Base-by-base conservation (phyloP, 2,888 invertebrate genomes). In the Acanthosepion esculentum region DNA sequence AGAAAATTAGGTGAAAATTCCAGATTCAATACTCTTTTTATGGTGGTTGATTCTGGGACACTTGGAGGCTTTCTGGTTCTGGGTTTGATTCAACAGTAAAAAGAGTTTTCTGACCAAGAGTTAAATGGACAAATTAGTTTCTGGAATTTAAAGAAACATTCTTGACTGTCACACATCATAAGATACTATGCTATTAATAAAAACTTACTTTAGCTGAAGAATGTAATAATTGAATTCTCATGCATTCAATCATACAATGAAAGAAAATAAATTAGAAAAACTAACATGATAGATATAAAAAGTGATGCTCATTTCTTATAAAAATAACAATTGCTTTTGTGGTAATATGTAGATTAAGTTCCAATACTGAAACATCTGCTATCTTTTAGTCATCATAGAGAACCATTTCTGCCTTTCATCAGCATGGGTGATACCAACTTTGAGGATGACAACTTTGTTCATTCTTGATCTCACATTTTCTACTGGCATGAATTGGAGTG, bases 1-100 rank as follows among this genome's bases (percentile, higher is more conserved):
- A 33, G 78, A 18, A n/a, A 78, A 78, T 33, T 78, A 78, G n/a
- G 78, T 78, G 78, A 33, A 78, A 78, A n/a, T 78, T 7, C 78
- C n/a, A n/a, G 78, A 78, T 78, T 78, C n/a, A 33, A 12, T 15
- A 15, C 2, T 4, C n/a, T 78, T 78, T 78, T 78, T n/a, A 78
- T 78, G 78, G 78, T 78, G 78, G n/a, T 33, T 78, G n/a, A 33
- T 78, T 78, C 78, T 78, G 78, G 78, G n/a, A 78, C 78, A 78
- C 78, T 78, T 78, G 33, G 33, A 33, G 18, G 78, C 5, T 78
- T 33, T 78, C 15, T 78, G 78, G n/a, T 78, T 78, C n/a, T 12
- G 78, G n/a, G 78, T 78, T 78, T 78, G n/a, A 78, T 5, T 78
- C 78, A 78, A n/a, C n/a, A 78, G 18, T 33, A 15, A 33, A 78